Percentiles rank a stretch among this genome's conserved stretches.
These are phyloP conservation scores for Gallinago solitaria DNA, from an alignment of 2,797 vertebrate genomes.

Conservation along the genomic window DNA sequence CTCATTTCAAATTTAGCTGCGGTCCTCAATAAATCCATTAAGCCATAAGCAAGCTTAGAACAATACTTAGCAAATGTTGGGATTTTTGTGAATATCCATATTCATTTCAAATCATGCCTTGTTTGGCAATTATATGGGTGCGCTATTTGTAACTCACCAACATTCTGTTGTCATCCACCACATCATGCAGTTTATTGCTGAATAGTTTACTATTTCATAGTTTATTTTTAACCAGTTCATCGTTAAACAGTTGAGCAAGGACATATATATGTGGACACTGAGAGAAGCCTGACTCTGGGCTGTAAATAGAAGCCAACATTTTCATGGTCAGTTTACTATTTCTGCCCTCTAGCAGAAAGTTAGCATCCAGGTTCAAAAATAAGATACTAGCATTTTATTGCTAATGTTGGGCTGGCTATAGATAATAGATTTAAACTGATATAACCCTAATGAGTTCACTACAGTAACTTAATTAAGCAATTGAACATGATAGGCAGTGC, in stretches of 20 bases:
- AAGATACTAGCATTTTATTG: background rate
- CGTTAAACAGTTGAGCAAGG: background rate
- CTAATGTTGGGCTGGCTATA: background rate
- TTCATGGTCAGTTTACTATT: background rate
- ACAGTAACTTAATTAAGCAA: background rate
- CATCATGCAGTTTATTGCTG: background rate
- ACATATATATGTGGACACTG: rapidly evolving
- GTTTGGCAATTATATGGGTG: background rate
- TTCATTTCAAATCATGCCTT: background rate
- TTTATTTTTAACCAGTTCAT: background rate
- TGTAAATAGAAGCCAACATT: background rate
- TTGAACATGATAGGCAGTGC: background rate
- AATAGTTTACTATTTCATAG: background rate
- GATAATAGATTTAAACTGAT: background rate
- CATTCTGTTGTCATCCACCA: background rate
- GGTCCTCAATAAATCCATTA: background rate
- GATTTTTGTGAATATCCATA: background rate
- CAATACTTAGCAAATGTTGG: background rate
- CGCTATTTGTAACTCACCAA: background rate
- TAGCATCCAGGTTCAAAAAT: background rate
- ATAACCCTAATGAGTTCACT: background rate
- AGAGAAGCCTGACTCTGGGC: background rate
- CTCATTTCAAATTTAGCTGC: background rate
- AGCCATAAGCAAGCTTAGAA: background rate
- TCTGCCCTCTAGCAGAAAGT: background rate